phyloP scores from a whole-genome alignment of 2,797 vertebrate species.

The Muscicapa striata region DNA sequence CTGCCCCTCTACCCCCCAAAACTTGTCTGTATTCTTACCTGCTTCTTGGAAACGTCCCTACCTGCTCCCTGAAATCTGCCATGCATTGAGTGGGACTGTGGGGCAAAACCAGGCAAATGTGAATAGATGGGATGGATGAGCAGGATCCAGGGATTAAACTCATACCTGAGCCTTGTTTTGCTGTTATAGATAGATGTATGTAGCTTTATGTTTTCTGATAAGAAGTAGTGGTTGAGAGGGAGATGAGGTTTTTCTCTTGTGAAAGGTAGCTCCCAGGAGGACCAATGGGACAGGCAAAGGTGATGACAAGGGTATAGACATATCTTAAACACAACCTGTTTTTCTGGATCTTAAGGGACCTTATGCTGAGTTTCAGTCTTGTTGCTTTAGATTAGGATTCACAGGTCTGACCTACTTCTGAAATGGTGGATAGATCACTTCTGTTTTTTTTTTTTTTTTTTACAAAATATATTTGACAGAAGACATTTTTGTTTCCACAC shows the following conservation, averaged over 20 bases:
- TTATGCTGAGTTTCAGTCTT: background rate
- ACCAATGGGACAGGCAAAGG: background rate
- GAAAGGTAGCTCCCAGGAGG: background rate
- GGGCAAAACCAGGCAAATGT: background rate
- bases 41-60: background rate
- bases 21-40: background rate
- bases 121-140: background rate
- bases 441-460: background rate
- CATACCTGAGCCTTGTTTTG: background rate
- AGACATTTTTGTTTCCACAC: background rate
- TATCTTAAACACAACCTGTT: background rate
- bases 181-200: background rate
- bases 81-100: accelerated
- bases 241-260: background rate
- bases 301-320: background rate
- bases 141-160: background rate
- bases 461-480: background rate
- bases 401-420: constrained; percentile 4
- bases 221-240: background rate
- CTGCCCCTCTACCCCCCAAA: background rate
- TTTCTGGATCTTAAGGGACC: background rate
- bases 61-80: background rate
- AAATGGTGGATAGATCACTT: background rate
- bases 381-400: constrained; percentile 32
- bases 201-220: background rate